A percentile compares a stretch with the other conserved stretches of the same genome.
These are phyloP conservation scores for Polypterus bichir DNA, from an alignment of 2,113 vertebrate species.

Conservation along the genomic window DNA sequence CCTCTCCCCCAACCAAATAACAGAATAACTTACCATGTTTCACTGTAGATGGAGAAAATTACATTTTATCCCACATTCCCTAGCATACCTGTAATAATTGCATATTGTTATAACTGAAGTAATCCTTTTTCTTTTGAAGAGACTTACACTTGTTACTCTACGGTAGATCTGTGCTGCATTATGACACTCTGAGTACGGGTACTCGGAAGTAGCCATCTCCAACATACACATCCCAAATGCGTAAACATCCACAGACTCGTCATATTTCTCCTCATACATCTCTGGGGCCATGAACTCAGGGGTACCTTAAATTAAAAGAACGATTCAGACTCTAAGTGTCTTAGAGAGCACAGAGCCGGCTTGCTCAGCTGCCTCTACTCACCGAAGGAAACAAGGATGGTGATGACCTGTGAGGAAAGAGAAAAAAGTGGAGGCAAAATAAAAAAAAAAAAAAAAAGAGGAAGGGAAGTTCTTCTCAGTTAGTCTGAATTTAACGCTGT, in stretches of 20 bases:
- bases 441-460: conserved; percentile 37
- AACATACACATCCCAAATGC: conserved; percentile 99
- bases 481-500: conserved; percentile 58
- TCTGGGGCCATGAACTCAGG: conserved; percentile 98
- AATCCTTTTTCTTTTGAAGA: conserved; percentile 1
- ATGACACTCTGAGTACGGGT: conserved; percentile 97
- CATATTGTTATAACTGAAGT: no score
- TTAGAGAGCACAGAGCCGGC: conserved; percentile 66
- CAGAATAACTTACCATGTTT: no score
- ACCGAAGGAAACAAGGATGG: conserved; percentile 49
- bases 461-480: conserved; percentile 66
- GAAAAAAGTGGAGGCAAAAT: conserved; percentile 46
- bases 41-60: no score
- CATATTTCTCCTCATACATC: conserved; percentile 99
- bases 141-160: conserved; percentile 95
- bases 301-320: conserved; percentile 86
- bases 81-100: no score
- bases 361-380: conserved; percentile 53
- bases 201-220: conserved; percentile 98
- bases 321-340: conserved; percentile 80
- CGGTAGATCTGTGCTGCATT: conserved; percentile 98
- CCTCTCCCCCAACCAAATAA: no score
- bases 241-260: conserved; percentile 95
- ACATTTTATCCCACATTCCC: no score
- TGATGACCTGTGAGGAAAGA: conserved; percentile 34